phyloP scores from a whole-genome alignment of 2,113 vertebrate genomes.

The Crotalus horridus region DNA sequence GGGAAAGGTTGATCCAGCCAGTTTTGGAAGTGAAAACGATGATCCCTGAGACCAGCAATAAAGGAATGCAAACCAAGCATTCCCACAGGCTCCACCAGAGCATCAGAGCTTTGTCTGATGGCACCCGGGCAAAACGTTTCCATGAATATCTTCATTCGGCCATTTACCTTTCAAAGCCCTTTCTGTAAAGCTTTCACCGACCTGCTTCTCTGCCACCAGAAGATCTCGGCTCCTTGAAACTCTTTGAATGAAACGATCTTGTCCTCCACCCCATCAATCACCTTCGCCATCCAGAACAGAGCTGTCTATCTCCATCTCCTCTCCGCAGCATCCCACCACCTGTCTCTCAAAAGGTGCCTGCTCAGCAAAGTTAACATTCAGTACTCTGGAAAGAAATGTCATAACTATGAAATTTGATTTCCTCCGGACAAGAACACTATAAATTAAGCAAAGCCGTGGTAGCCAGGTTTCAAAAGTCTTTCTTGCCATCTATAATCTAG shows the following conservation, averaged over 20 bases:
- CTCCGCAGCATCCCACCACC: not conserved
- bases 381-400: constrained; percentile 66
- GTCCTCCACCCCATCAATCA: constrained; percentile 50
- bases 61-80: not conserved
- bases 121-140: not conserved
- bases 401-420: constrained; percentile 67
- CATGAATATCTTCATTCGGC: not conserved
- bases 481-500: constrained; percentile 40
- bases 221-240: constrained; percentile 50
- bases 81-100: not conserved
- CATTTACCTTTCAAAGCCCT: not conserved
- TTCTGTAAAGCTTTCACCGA: not conserved
- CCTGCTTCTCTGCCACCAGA: constrained; percentile 51
- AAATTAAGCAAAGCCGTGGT: constrained; percentile 52
- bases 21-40: not conserved
- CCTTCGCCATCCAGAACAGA: constrained; percentile 60
- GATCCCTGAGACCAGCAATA: no score
- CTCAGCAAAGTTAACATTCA: constrained; percentile 67
- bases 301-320: constrained; percentile 13
- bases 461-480: constrained; percentile 42
- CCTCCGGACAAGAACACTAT: constrained; percentile 50
- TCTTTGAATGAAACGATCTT: constrained; percentile 56
- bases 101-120: not conserved
- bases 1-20: not conserved
- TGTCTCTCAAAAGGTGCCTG: constrained; percentile 50